Evolutionary conservation across 64 coral and sea anemone genomes (phyloP).

Genomic region (Montipora sp.): DNA sequence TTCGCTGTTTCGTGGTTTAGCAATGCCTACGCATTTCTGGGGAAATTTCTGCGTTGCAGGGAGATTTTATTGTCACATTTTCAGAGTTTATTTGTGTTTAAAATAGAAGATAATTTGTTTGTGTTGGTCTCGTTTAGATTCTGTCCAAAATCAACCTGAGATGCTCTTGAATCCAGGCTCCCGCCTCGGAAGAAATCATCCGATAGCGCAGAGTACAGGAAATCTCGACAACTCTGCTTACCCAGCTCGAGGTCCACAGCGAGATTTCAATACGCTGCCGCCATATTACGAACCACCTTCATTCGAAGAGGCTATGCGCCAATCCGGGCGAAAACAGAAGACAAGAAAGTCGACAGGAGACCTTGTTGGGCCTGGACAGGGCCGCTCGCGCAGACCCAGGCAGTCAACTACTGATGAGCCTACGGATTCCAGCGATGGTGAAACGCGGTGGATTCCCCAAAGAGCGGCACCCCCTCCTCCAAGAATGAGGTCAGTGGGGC

Average conservation of each 20-base stretch:
- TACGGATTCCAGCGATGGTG: slow-evolving; percentile 76
- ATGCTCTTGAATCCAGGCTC: slow-evolving; percentile 85
- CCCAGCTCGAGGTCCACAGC: slow-evolving; percentile 77
- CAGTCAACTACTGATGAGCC: slow-evolving; percentile 61
- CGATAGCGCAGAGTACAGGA: slow-evolving; percentile 75
- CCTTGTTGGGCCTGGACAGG: slow-evolving; percentile 47
- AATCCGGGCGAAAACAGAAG: slow-evolving; percentile 82
- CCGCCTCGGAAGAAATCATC: slow-evolving; percentile 62
- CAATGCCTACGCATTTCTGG: too few relatives aligned
- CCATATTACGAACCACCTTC: slow-evolving; percentile 88
- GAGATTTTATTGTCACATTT: too few relatives aligned
- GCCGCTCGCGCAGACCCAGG: slow-evolving; percentile 46
- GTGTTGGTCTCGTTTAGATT: slow-evolving; percentile 55
- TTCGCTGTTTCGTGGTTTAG: too few relatives aligned
- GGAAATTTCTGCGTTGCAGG: too few relatives aligned
- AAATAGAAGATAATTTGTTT: too few relatives aligned
- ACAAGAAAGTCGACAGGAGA: slow-evolving; percentile 82
- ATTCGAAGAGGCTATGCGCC: slow-evolving; percentile 94
- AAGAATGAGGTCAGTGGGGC: slow-evolving; percentile 10
- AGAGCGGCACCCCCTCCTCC: slow-evolving; percentile 68
- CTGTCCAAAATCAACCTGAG: slow-evolving; percentile 71
- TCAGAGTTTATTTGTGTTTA: too few relatives aligned
- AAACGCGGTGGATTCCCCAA: slow-evolving; percentile 29
- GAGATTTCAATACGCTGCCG: slow-evolving; percentile 81
- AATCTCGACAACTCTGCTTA: slow-evolving; percentile 76